Evolutionary conservation across 2,113 vertebrate genomes (phyloP), one percentile per base, ranked within the genome.

Genomic region (Leiothrix lutea): DNA sequence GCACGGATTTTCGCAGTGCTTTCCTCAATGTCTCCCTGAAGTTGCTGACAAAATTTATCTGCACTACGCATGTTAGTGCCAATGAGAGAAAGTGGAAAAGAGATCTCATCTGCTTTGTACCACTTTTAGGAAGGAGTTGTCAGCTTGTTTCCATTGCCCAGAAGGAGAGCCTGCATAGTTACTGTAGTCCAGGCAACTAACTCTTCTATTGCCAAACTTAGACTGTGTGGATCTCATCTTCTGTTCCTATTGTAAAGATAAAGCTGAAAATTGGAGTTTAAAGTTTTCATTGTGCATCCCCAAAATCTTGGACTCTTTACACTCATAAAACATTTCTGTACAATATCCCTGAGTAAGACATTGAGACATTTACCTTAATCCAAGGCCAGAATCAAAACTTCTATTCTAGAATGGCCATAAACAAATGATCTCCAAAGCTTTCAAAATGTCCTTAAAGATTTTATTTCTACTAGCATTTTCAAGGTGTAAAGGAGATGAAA

Each of bases 121-220:
- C 18, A 22, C 25, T 86, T 60, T 83, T 78, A 62, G 45, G 80
- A 80, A 70, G 36, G 25, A 94, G 58, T 22, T 88, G 67, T 78
- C 75, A 72, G 8, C 73, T 86, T 66, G 33, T 57, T 65, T 86
- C 50, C 36, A 62, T 45, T 38, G 23, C 56, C 35, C 69, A 82
- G 75, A 80, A 94, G 22, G 26, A 72, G 16, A 91, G 35, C 12
- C 44, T 92, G 69, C 77, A 86, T 84, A 78, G 83, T 83, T 89
- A 92, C 83, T 50, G 89, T 91, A 95, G 91, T 79, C 72, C 77
- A 73, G 92, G 89, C 77, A 94, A 95, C 91, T 84, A 74, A 80
- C 6, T 86, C 80, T 71, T 38, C 48, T 2, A 6, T 45, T 89
- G 69, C 65, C 90, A 84, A 71, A 94, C 26, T 70, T 92, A 80